A percentile compares a stretch with the other conserved stretches of the same genome.
Conservation (phyloP, 1,140 invertebrate genomes). For the Diploscapter pachys region DNA sequence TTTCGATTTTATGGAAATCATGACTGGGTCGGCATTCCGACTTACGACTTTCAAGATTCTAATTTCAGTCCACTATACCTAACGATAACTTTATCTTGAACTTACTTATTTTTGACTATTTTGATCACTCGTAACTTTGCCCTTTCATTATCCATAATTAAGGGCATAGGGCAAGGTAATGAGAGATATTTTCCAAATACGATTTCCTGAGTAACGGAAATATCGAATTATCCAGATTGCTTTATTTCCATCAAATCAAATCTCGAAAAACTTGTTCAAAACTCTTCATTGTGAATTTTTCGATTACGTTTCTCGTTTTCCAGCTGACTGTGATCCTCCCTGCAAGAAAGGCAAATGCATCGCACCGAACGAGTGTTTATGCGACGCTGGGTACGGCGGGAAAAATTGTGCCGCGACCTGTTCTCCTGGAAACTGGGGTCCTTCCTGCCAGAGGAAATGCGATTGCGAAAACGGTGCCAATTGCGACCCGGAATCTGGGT, state of each 20-base stretch:
- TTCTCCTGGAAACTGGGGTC: constrained; percentile 72
- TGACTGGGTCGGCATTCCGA: too few species aligned
- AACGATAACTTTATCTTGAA: too few species aligned
- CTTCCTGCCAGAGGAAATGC: constrained; percentile 70
- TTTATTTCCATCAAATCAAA: neutral
- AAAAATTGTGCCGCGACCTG: constrained; percentile 71
- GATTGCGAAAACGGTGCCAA: constrained; percentile 62
- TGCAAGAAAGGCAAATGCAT: constrained; percentile 80
- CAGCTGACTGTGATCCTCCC: constrained; percentile 72
- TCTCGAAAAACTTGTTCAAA: neutral
- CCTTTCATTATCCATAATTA: too few species aligned
- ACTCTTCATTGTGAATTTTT: constrained; percentile 13
- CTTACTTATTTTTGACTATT: too few species aligned
- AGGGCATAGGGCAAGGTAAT: too few species aligned
- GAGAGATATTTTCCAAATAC: too few species aligned
- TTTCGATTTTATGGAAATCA: too few species aligned
- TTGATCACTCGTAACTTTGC: too few species aligned
- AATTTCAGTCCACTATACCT: too few species aligned
- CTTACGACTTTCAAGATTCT: too few species aligned
- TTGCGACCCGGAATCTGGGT: constrained; percentile 47
- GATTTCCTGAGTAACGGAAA: too few species aligned
- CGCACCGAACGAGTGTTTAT: constrained; percentile 79
- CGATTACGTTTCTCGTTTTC: constrained; percentile 37
- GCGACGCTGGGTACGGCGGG: constrained; percentile 80
- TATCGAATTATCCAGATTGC: neutral